A percentile compares a stretch with the other conserved stretches of the same genome.
These are phyloP conservation scores for Noctuana brunneofusca DNA, from an alignment of 2,888 invertebrate genomes.

Conservation along the genomic window DNA sequence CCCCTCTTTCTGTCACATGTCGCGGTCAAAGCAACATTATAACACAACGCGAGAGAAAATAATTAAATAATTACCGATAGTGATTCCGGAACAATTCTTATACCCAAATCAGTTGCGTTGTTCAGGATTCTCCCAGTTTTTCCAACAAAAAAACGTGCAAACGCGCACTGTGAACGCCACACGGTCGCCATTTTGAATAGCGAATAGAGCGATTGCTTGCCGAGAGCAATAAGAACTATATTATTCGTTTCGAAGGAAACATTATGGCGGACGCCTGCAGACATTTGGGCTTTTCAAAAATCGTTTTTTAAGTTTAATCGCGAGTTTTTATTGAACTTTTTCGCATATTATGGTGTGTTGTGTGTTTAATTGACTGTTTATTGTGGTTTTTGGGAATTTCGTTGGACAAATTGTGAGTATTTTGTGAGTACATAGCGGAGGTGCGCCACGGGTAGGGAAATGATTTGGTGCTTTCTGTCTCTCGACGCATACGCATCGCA, in stretches of 20 bases:
- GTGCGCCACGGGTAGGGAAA: slow-evolving; percentile 84
- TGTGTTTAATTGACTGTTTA: slow-evolving; percentile 77
- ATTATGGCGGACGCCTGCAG: slow-evolving; percentile 83
- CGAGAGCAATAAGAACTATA: slow-evolving; percentile 83
- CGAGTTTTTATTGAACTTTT: slow-evolving; percentile 83
- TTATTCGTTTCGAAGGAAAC: slow-evolving; percentile 84
- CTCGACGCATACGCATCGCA: slow-evolving; percentile 80
- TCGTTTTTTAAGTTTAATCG: slow-evolving; percentile 82
- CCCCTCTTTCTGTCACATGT: slow-evolving; percentile 82
- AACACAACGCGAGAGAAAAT: slow-evolving; percentile 65
- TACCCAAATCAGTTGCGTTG: slow-evolving; percentile 74
- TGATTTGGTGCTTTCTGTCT: slow-evolving; percentile 83
- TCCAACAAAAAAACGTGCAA: slow-evolving; percentile 77
- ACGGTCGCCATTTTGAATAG: slow-evolving; percentile 84
- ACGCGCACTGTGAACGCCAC: slow-evolving; percentile 79
- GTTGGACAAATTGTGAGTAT: slow-evolving; percentile 79
- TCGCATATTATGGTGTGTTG: slow-evolving; percentile 81
- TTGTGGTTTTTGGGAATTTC: slow-evolving; percentile 78
- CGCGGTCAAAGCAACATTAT: slow-evolving; percentile 74
- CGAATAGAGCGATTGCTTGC: slow-evolving; percentile 82
- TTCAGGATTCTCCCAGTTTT: slow-evolving; percentile 75
- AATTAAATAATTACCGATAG: slow-evolving; percentile 80
- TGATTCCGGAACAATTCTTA: slow-evolving; percentile 65
- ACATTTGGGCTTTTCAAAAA: slow-evolving; percentile 83
- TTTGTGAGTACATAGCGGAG: slow-evolving; percentile 80